A percentile compares a stretch with the other conserved stretches of the same genome.
phyloP scores from a whole-genome alignment of 2,797 vertebrate species.

The Eutrigla gurnardus region DNA sequence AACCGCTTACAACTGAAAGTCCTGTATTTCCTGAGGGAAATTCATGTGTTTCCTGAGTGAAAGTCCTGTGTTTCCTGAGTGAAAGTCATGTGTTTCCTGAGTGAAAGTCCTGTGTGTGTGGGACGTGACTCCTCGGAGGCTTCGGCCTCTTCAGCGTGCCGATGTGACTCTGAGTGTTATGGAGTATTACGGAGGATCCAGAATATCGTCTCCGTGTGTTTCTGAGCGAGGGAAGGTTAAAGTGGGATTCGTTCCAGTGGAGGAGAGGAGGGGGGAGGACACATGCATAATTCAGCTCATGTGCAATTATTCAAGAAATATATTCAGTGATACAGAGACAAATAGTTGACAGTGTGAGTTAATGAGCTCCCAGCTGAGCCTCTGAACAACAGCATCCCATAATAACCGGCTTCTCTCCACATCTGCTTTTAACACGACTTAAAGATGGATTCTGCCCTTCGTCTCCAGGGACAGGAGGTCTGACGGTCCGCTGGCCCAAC shows the following conservation, averaged over 20 bases:
- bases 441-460: not conserved
- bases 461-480: not conserved
- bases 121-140: not conserved
- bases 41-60: not conserved
- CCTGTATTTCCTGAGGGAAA: no score
- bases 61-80: not conserved
- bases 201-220: not conserved
- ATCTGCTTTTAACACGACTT: not conserved
- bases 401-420: not conserved
- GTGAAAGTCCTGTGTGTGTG: no score
- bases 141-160: no score
- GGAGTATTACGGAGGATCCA: not conserved
- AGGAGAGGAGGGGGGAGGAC: not conserved
- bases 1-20: no score
- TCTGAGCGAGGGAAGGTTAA: conserved; percentile 9
- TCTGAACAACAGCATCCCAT: not conserved
- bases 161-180: not conserved
- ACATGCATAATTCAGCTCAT: conserved; percentile 33
- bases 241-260: conserved; percentile 1
- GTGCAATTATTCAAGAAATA: conserved; percentile 10
- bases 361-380: conserved; percentile 42
- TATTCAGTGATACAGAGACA: not conserved
- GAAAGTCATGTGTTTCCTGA: no score
- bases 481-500: not conserved
- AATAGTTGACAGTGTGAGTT: not conserved